Evolutionary conservation across 2,113 vertebrate genomes (phyloP), one percentile per base, ranked within the genome.

Genomic region (Hymenochirus boettgeri): DNA sequence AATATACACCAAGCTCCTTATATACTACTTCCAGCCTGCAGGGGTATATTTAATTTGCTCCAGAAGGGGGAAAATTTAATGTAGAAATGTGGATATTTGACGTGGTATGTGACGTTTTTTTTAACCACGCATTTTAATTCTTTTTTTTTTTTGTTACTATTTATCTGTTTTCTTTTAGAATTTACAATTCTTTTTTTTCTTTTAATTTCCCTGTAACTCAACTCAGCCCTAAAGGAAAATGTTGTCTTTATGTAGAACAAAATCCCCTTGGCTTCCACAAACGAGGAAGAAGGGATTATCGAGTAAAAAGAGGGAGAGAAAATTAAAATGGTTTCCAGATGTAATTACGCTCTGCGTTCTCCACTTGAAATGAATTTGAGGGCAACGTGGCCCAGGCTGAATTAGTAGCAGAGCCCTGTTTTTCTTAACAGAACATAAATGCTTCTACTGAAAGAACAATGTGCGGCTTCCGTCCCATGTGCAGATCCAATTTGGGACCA

Each of bases 291-390:
- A 46, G 53, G 37, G 31, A 58, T 51, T 66, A 58, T 58, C 23
- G 10, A 66, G 46, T 31, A 57, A 47, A 35, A 31, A 39, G 55
- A 23, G 21, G 12, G 22, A 13, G 25, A 55, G 9, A 57, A 57
- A 50, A 65, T 25, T 24, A 39, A 55, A 66, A 67, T 51, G 15
- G 12, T 22, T 67, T 59, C 64, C 64, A 67, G 55, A 67, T 67
- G 63, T 66, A 12, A 4, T 17, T 42, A 22, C 31, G 19, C 27
- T 3, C 6, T 26, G n/a, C 46, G 39, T 21, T 45, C 27, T 2
- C 7, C 6, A 56, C 15, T 29, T 17, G 21, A 27, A 23, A 54
- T 21, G 24, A 45, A 54, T 63, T 63, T 57, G 7, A 19, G 10
- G 24, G 22, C 31, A 7, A 5, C 12, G 19, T 11, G 21, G 19